These are phyloP conservation scores for Rotaria macrura DNA, from an alignment of 2,888 invertebrate species.

Conservation along the genomic window DNA sequence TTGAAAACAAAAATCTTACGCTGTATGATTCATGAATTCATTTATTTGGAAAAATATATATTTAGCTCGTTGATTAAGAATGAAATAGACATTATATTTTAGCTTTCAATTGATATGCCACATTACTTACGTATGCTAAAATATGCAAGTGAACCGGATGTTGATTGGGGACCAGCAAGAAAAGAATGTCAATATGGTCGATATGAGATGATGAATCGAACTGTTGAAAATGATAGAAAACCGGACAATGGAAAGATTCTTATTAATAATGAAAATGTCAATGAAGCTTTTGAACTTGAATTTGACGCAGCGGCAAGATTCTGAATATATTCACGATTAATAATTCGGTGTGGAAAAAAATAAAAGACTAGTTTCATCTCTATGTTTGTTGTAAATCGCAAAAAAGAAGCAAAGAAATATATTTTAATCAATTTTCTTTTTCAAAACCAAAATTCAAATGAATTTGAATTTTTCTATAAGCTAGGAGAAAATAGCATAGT, in stretches of 20 bases:
- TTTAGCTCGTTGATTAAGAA: no score
- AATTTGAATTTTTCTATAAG: no score
- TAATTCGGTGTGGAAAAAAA: no score
- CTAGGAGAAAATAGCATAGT: no score
- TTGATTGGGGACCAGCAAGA: slow-evolving; percentile 17
- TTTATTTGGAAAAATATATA: no score
- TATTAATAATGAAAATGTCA: not conserved
- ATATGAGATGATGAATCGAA: not conserved
- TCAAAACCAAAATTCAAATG: no score
- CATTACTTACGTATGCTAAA: not conserved
- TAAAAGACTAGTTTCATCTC: no score
- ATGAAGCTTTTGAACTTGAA: not conserved
- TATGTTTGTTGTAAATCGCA: no score
- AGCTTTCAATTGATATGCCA: not conserved
- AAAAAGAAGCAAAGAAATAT: no score
- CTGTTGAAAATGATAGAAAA: not conserved
- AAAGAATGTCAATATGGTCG: not conserved
- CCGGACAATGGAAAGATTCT: not conserved
- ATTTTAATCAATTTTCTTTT: no score
- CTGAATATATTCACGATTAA: not conserved
- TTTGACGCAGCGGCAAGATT: not conserved
- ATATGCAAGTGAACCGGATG: not conserved
- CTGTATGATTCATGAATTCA: no score
- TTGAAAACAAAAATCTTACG: no score
- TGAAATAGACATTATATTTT: not conserved